Base-by-base conservation (phyloP, 2,888 invertebrate genomes). In the Odontocolon sp. region DNA sequence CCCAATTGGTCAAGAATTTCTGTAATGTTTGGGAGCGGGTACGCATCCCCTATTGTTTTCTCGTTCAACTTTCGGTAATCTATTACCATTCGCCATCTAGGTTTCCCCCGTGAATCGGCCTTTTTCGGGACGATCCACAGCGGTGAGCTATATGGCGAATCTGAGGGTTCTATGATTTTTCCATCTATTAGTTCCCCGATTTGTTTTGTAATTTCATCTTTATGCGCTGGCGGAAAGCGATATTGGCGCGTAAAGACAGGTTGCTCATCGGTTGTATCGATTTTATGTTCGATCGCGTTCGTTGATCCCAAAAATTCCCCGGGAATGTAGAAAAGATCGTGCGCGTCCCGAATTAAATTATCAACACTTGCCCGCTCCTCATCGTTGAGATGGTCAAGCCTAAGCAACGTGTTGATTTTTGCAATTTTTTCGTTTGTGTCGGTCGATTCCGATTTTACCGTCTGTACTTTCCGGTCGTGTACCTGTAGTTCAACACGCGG, bases 171-270 rank as follows among this genome's bases (percentile, higher is more conserved):
- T 2, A 71, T 71, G 0, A 64, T 47, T 50, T 57, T 21, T 0
- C 38, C 40, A 0, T 26, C 21, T 2, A 66, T 45, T 0, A 64
- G n/a, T 8, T 72, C 57, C 0, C 47, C 71, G 8, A 66, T n/a
- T 28, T 64, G 64, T 50, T 66, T 71, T 6, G 38, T 71, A 2
- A 71, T 47, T 33, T 63, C 71, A 18, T 71, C 71, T 18, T 71
- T 56, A 54, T 54, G 61, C 3, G 52, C 61, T 0, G 61, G 61
- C 0, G 70, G 61, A 26, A 54, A 52, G 0, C 63, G 54, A 14
- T 70, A 70, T 36, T 70, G 63, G 0, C 54, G 23, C n/a, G 56
- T 45, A 16, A 38, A 57, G 0, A 64, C 64, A 0, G 71, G 64
- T 21, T 50, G 50, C 6, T 64, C 64, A 14, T 72, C 71, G 0